These are phyloP conservation scores for Orcinus orca DNA, from an alignment of 2,113 vertebrate species.

Conservation along the genomic window DNA sequence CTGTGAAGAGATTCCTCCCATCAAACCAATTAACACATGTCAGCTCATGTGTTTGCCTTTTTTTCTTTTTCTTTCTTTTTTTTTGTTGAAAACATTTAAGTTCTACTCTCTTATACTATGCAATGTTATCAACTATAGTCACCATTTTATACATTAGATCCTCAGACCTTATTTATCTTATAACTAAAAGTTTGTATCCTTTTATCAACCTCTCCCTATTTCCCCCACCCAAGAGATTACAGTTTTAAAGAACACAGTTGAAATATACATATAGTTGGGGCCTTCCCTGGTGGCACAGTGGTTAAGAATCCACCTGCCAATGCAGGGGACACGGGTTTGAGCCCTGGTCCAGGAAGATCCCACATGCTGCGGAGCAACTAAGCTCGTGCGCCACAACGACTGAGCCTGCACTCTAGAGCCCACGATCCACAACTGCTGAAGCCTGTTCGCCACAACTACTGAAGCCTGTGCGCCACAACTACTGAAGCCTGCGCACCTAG, in stretches of 20 bases:
- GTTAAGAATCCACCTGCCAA: no score
- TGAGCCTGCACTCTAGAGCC: no score
- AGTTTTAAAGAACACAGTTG: slow-evolving; percentile 1
- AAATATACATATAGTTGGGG: not conserved
- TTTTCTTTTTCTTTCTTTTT: not conserved
- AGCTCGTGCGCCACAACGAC: no score
- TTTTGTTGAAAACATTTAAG: not conserved
- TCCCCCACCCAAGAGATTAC: not conserved
- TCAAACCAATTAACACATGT: not conserved
- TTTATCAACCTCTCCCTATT: not conserved
- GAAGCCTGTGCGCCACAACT: no score
- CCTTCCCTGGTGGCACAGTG: no score
- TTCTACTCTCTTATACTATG: not conserved
- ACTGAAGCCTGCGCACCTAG: no score
- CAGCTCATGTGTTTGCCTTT: not conserved
- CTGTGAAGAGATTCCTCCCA: not conserved
- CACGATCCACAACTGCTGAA: no score
- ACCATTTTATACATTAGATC: not conserved
- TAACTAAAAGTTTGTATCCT: not conserved
- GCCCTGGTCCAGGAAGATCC: no score
- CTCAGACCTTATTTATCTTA: not conserved
- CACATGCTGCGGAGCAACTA: no score
- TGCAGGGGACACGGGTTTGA: no score
- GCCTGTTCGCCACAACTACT: no score
- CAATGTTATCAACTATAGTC: not conserved